These are phyloP conservation scores for Oryzias sinensis DNA, from an alignment of 2,797 vertebrate genomes.

Conservation along the genomic window DNA sequence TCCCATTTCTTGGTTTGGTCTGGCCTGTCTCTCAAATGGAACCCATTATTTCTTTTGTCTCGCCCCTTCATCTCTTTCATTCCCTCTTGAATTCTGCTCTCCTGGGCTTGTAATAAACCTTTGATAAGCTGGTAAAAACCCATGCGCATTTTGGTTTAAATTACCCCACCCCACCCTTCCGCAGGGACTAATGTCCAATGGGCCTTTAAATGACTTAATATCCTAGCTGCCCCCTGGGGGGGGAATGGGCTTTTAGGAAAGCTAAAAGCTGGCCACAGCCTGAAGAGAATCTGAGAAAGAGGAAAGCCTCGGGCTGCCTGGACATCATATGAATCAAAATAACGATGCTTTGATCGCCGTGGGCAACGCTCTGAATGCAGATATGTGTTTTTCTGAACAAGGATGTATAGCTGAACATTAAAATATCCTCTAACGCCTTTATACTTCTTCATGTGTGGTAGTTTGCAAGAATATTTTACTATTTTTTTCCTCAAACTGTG, in stretches of 20 bases:
- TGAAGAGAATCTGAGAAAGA: constrained; percentile 41
- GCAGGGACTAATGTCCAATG: constrained; percentile 64
- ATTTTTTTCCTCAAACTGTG: too few species aligned
- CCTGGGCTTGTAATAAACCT: constrained; percentile 57
- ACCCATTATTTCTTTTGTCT: constrained; percentile 28
- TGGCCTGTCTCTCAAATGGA: constrained; percentile 23
- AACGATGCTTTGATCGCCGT: constrained; percentile 28
- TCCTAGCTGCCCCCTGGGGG: constrained; percentile 59
- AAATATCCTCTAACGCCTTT: too few species aligned
- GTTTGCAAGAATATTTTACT: too few species aligned
- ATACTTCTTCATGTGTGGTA: too few species aligned
- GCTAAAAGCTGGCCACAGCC: constrained; percentile 52
- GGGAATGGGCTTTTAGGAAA: constrained; percentile 46
- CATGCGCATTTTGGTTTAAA: constrained; percentile 69
- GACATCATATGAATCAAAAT: constrained; percentile 38
- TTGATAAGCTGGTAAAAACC: constrained; percentile 68
- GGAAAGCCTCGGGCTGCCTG: constrained; percentile 32
- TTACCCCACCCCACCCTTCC: constrained; percentile 60
- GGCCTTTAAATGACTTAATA: constrained; percentile 72
- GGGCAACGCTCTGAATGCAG: constrained; percentile 12
- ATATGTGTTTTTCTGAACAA: constrained; percentile 16
- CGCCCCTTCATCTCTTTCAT: constrained; percentile 32
- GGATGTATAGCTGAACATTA: not conserved
- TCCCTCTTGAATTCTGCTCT: constrained; percentile 32
- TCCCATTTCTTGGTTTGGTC: constrained; percentile 4